Conservation (phyloP, 2,888 invertebrate species). For the Apantesis nais region DNA sequence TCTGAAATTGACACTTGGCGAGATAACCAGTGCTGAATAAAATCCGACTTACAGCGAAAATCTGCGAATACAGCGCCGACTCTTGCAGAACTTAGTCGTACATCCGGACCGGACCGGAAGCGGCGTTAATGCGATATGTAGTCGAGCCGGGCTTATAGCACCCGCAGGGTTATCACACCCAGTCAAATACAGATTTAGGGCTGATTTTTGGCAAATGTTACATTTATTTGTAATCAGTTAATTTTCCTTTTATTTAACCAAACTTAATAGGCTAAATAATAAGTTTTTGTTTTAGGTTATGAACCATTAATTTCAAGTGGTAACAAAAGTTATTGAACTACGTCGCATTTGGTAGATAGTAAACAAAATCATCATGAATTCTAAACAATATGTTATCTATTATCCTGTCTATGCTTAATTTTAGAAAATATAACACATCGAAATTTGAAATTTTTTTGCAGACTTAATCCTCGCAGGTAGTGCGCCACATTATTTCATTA, state of each 20-base stretch:
- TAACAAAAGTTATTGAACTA: no score
- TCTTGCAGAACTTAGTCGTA: slow-evolving; percentile 59
- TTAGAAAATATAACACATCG: not conserved
- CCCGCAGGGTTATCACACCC: slow-evolving; percentile 49
- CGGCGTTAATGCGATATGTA: slow-evolving; percentile 67
- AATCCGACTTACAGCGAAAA: slow-evolving; percentile 14
- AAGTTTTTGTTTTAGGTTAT: no score
- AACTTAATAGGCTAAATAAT: no score
- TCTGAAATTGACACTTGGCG: not conserved
- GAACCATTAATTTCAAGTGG: no score
- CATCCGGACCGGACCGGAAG: slow-evolving; percentile 66
- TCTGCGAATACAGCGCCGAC: not conserved
- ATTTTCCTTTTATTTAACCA: no score
- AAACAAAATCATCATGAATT: no score
- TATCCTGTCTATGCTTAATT: not conserved
- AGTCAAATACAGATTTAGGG: not conserved
- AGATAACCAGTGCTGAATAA: slow-evolving; percentile 8
- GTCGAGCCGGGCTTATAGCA: slow-evolving; percentile 61
- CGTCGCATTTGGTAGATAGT: no score
- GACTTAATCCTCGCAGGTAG: no score
- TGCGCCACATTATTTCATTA: not conserved
- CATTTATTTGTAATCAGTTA: not conserved
- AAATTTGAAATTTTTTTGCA: not conserved
- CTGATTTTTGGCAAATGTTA: slow-evolving; percentile 4
- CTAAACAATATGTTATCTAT: not conserved